Evolutionary conservation across 2,797 vertebrate genomes (phyloP).

Genomic region (Selene dorsalis): DNA sequence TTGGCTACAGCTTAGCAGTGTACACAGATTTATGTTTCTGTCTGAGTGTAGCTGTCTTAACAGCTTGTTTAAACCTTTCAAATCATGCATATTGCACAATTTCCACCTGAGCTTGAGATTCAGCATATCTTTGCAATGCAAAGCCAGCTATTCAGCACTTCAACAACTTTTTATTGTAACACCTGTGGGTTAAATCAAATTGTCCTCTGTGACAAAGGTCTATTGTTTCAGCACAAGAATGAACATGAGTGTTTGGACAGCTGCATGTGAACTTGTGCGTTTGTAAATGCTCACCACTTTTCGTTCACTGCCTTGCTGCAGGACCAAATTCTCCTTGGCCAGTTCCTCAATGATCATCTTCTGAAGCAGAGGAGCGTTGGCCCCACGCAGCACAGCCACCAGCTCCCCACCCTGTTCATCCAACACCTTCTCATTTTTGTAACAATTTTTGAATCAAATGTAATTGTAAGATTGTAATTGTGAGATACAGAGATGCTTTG

Average conservation of each 20-base stretch:
- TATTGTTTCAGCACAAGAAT: background rate
- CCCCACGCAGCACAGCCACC: conserved; percentile 89
- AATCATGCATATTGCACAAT: background rate
- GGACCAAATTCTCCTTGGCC: conserved; percentile 84
- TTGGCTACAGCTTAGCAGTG: background rate
- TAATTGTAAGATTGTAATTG: background rate
- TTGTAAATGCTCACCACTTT: conserved; percentile 82
- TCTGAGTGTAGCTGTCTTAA: background rate
- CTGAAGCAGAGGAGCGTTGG: conserved; percentile 89
- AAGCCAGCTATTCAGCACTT: background rate
- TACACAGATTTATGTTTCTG: background rate
- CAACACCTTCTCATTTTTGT: conserved; percentile 2
- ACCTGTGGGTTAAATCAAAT: no score
- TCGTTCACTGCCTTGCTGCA: conserved; percentile 82
- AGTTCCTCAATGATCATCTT: conserved; percentile 90
- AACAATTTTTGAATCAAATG: background rate
- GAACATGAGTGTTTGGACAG: background rate
- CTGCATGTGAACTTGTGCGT: background rate
- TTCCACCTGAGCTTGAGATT: background rate
- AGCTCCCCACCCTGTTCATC: conserved; percentile 88
- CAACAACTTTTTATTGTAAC: background rate
- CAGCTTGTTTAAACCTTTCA: background rate
- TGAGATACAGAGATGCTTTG: background rate
- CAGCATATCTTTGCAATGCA: background rate
- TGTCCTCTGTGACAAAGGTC: no score